Percentiles rank a stretch among this genome's conserved stretches.
Conservation (phyloP, 37 sponge, comb jelly and placozoan genomes). For the Ianthella basta region DNA sequence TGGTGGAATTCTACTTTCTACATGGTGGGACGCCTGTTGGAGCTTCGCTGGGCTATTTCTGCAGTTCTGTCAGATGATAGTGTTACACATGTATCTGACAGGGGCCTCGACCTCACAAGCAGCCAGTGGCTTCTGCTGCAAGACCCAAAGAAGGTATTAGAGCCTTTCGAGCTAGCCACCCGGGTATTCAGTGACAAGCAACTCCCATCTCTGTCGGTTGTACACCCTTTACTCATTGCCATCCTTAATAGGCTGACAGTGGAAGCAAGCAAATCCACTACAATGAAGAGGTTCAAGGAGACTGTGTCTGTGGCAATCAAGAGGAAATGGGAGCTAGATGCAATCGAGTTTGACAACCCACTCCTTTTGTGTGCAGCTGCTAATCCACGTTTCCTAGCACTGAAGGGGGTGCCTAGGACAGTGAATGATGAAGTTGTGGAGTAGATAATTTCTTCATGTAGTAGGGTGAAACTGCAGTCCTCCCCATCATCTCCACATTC, state of each 20-base stretch:
- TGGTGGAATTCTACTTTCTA: too few species aligned
- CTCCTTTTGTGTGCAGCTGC: not conserved
- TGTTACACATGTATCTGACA: conserved; percentile 27
- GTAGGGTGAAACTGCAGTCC: not conserved
- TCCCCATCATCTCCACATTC: not conserved
- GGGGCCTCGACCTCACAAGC: conserved; percentile 22
- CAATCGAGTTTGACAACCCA: not conserved
- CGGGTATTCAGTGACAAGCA: not conserved
- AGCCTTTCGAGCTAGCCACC: conserved; percentile 38
- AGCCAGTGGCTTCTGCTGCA: conserved; percentile 20
- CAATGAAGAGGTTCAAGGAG: too few species aligned
- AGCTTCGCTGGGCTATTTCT: conserved; percentile 24
- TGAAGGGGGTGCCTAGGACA: not conserved
- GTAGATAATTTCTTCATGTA: not conserved
- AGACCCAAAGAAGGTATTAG: not conserved
- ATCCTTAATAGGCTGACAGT: too few species aligned
- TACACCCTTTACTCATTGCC: too few species aligned
- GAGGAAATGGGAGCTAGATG: not conserved
- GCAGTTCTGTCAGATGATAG: conserved; percentile 50
- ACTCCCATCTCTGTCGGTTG: too few species aligned
- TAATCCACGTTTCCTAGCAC: not conserved
- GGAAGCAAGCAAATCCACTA: too few species aligned
- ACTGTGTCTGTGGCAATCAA: not conserved
- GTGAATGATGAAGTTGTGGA: not conserved
- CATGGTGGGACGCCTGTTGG: conserved; percentile 8